Evolutionary conservation across 2,888 invertebrate species (phyloP), one percentile per base, ranked within the genome.

Genomic region (Hypena proboscidalis): DNA sequence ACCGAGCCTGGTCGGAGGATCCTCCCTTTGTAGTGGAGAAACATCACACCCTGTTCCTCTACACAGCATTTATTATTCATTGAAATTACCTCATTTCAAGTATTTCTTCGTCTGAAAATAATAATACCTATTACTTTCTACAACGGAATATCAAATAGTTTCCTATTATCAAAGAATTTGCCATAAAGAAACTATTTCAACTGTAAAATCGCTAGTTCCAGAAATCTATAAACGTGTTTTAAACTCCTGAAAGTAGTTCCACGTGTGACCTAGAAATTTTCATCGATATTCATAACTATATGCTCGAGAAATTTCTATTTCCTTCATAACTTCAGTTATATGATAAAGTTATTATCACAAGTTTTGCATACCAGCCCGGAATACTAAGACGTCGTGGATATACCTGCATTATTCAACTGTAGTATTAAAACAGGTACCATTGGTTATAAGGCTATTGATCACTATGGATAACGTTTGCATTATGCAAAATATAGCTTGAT

Each of bases 341-440:
- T 20, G 43, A 30, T 40, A 41, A 51, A 60, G 50, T 58, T 60
- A 56, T 51, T 51, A 61, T 47, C 44, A 26, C 38, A 52, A 52
- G 44, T 57, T 57, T 52, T 48, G 61, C 57, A 56, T 46, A 47
- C 33, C 33, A 43, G 44, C 48, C 39, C 43, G 2, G 38, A 55
- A 46, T 58, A 55, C 58, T 55, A 54, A 68, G 55, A 48, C 40
- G 40, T 31, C 58, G 58, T 52, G 48, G 58, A 27, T 33, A 3
- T 14, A 39, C 51, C 51, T 64, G 58, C 61, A 73, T 72, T 63
- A 68, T 68, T 70, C 67, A 73, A 29, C 8, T 8, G 14, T 26
- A 29, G 15, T 29, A 8, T 15, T 3, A 29, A 1, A 52, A 7
- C 17, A 9, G 13, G 11, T 23, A 34, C 23, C 3, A 23, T 9